Percentiles rank a stretch among this genome's conserved stretches.
phyloP scores from a whole-genome alignment of 2,797 vertebrate genomes.

The Amblyopsis hoosieri region DNA sequence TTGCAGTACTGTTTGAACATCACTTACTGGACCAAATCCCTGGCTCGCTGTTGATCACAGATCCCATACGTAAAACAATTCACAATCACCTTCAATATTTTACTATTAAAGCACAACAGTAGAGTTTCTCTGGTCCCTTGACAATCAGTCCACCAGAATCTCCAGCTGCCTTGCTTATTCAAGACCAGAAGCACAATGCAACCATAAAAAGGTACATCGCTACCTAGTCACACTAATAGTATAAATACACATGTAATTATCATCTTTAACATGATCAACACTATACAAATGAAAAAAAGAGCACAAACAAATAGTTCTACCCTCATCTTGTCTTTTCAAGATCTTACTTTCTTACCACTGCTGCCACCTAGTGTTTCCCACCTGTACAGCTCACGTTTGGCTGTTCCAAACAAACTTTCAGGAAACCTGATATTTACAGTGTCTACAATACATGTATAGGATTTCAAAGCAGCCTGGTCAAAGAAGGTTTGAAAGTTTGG shows the following conservation, averaged over 20 bases:
- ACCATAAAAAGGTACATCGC: constrained; percentile 48
- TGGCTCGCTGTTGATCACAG: constrained; percentile 36
- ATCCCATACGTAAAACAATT: constrained; percentile 30
- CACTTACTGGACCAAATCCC: constrained; percentile 25
- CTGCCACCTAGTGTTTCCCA: constrained; percentile 70
- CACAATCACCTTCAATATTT: constrained; percentile 34
- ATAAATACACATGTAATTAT: constrained; percentile 45
- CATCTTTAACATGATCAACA: constrained; percentile 41
- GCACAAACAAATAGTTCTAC: constrained; percentile 35
- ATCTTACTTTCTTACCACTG: constrained; percentile 15
- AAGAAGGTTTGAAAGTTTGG: constrained; percentile 44
- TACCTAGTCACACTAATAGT: constrained; percentile 50
- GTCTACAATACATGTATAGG: constrained; percentile 50
- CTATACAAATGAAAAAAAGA: constrained; percentile 3
- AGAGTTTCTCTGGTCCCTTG: constrained; percentile 68
- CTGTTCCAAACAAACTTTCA: constrained; percentile 29
- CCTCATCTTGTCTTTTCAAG: constrained; percentile 7
- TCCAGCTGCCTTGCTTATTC: constrained; percentile 74
- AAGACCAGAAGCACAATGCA: constrained; percentile 63
- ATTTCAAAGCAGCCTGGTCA: constrained; percentile 45
- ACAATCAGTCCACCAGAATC: constrained; percentile 85
- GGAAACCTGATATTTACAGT: constrained; percentile 67
- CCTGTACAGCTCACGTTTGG: constrained; percentile 44
- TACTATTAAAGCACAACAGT: constrained; percentile 71
- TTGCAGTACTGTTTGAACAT: constrained; percentile 21